A percentile compares a stretch with the other conserved stretches of the same genome.
Conservation (phyloP, 2,113 vertebrate genomes). For the Aepyceros melampus region DNA sequence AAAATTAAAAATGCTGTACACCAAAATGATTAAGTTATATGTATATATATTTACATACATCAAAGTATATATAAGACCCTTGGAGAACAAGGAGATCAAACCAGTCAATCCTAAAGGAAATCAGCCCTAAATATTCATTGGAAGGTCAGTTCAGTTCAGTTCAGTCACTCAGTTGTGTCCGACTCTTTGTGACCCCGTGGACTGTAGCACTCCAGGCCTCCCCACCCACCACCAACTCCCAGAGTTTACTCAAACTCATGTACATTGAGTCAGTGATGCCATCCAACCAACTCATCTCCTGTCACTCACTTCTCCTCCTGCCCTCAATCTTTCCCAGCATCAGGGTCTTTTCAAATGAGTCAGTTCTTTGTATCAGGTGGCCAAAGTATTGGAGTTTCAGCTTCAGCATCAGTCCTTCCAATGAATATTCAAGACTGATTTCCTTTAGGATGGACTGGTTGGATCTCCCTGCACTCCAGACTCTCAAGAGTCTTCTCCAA, state of each 20-base stretch:
- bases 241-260: background rate
- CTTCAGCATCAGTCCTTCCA: background rate
- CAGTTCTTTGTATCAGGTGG: background rate
- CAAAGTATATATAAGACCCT: background rate
- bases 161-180: background rate
- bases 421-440: background rate
- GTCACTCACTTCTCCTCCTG: accelerated
- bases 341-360: background rate
- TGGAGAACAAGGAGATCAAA: background rate
- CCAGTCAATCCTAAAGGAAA: background rate
- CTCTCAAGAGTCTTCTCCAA: background rate
- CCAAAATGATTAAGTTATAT: background rate
- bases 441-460: background rate
- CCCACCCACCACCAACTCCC: background rate
- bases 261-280: background rate
- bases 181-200: background rate
- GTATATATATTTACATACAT: background rate
- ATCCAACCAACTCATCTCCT: background rate
- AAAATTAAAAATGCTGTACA: background rate
- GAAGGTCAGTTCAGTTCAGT: background rate
- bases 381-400: background rate
- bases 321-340: background rate
- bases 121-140: background rate
- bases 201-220: background rate
- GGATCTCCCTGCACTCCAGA: background rate